Percentiles rank a stretch among this genome's conserved stretches.
phyloP scores from a whole-genome alignment of 2,797 vertebrate species.

The Bovichtus variegatus region DNA sequence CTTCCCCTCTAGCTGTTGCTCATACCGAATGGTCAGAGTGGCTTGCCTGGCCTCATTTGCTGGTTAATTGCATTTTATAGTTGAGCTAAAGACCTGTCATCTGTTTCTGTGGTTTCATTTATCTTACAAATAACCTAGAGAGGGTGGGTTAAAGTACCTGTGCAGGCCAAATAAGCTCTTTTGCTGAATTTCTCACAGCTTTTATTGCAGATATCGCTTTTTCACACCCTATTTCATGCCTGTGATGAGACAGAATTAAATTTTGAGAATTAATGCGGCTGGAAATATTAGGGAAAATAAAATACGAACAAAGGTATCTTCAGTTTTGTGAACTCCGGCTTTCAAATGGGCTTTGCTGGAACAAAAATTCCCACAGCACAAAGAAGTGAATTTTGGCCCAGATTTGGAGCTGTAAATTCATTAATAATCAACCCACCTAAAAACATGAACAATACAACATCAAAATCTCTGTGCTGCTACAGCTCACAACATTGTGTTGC shows the following conservation, averaged over 20 bases:
- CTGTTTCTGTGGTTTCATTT: slow-evolving; percentile 88
- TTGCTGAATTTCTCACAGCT: slow-evolving; percentile 52
- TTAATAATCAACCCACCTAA: slow-evolving; percentile 48
- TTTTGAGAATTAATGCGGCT: slow-evolving; percentile 58
- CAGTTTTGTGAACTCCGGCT: slow-evolving; percentile 40
- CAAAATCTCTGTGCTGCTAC: slow-evolving; percentile 35
- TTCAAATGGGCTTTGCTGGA: slow-evolving; percentile 24
- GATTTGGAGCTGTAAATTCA: slow-evolving; percentile 50
- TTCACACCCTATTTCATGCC: slow-evolving; percentile 64
- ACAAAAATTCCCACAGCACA: slow-evolving; percentile 7
- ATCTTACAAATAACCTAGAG: slow-evolving; percentile 88
- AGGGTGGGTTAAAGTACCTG: slow-evolving; percentile 82
- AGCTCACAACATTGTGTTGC: slow-evolving; percentile 38
- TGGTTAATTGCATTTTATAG: slow-evolving; percentile 95
- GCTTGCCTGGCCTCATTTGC: slow-evolving; percentile 92
- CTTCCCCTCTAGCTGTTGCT: slow-evolving; percentile 85
- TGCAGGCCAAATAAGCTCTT: slow-evolving; percentile 74
- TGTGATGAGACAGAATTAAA: slow-evolving; percentile 61
- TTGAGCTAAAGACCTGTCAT: slow-evolving; percentile 91
- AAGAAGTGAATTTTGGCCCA: slow-evolving; percentile 36
- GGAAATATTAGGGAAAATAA: slow-evolving; percentile 47
- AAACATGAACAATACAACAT: slow-evolving; percentile 47
- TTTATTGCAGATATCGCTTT: slow-evolving; percentile 56
- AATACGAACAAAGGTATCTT: slow-evolving; percentile 46
- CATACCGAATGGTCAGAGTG: slow-evolving; percentile 88